A percentile compares a stretch with the other conserved stretches of the same genome.
Conservation (phyloP, 2,888 invertebrate genomes). For the Eupithecia inturbata region DNA sequence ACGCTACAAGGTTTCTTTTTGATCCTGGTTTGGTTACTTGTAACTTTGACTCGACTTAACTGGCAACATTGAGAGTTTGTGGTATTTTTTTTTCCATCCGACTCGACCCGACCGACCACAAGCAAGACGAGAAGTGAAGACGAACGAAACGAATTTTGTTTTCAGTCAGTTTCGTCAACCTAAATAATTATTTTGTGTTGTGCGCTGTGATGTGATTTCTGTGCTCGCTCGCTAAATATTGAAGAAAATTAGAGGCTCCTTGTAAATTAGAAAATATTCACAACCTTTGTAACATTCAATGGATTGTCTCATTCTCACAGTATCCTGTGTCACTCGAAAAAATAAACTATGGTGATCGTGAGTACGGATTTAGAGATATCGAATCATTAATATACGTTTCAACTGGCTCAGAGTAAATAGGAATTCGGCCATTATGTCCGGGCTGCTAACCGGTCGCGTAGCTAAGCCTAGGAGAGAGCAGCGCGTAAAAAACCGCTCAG, state of each 20-base stretch:
- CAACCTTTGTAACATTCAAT: not conserved
- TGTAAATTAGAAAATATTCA: slow-evolving; percentile 38
- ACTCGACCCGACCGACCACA: no score
- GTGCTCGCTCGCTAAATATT: slow-evolving; percentile 35
- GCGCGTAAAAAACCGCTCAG: slow-evolving; percentile 72
- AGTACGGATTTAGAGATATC: slow-evolving; percentile 61
- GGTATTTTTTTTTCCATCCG: no score
- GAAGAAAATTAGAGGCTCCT: slow-evolving; percentile 43
- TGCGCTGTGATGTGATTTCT: not conserved
- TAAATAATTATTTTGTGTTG: not conserved
- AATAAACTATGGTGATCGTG: slow-evolving; percentile 63
- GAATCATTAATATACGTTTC: slow-evolving; percentile 58
- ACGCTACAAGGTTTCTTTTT: no score
- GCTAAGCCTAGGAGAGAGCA: slow-evolving; percentile 71
- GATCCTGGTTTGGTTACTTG: no score
- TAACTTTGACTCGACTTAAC: no score
- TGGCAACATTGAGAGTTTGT: no score
- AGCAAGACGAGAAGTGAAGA: not conserved
- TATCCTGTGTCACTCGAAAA: slow-evolving; percentile 50
- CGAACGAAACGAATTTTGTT: not conserved
- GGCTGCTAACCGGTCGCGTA: slow-evolving; percentile 73
- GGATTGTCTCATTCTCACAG: slow-evolving; percentile 30
- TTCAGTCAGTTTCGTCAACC: not conserved
- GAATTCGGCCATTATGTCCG: slow-evolving; percentile 67
- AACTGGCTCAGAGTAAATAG: slow-evolving; percentile 47